A percentile compares a stretch with the other conserved stretches of the same genome.
These are phyloP conservation scores for Drosophila setifemur DNA, from an alignment of 1,140 invertebrate genomes.

Conservation along the genomic window DNA sequence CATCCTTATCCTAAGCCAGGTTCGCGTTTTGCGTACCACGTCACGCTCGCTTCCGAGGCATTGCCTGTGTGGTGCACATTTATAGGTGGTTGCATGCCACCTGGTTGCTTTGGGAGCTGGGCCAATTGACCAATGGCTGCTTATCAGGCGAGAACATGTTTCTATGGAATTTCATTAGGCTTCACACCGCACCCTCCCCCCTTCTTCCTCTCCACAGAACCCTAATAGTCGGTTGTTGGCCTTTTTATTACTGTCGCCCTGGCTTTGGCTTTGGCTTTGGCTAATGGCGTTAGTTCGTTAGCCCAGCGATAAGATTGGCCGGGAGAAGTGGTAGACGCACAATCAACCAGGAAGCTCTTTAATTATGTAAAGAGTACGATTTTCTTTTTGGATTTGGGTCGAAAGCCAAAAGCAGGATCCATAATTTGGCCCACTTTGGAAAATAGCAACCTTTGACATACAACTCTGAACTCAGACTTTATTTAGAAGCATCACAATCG, in stretches of 20 bases:
- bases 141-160: slow-evolving; percentile 82
- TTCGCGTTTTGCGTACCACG: slow-evolving; percentile 32
- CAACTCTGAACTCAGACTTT: neutral
- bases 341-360: slow-evolving; percentile 34
- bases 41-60: slow-evolving; percentile 68
- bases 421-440: no score
- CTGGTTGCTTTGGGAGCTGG: no score
- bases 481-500: neutral
- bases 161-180: slow-evolving; percentile 79
- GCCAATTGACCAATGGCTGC: slow-evolving; percentile 76
- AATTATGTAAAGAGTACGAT: slow-evolving; percentile 27
- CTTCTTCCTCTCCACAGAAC: neutral
- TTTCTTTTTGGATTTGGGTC: no score
- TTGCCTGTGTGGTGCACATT: slow-evolving; percentile 77
- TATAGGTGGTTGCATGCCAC: slow-evolving; percentile 55
- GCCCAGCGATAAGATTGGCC: slow-evolving; percentile 68
- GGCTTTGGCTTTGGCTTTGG: slow-evolving; percentile 45
- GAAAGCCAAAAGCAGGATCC: no score
- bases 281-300: slow-evolving; percentile 80
- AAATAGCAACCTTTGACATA: neutral
- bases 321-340: neutral
- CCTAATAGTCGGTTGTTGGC: slow-evolving; percentile 65
- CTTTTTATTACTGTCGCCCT: slow-evolving; percentile 41
- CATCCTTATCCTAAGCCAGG: no score
- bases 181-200: slow-evolving; percentile 10